Evolutionary conservation across 2,888 invertebrate species (phyloP), one percentile per base, ranked within the genome.

Genomic region (Torymus texanus): DNA sequence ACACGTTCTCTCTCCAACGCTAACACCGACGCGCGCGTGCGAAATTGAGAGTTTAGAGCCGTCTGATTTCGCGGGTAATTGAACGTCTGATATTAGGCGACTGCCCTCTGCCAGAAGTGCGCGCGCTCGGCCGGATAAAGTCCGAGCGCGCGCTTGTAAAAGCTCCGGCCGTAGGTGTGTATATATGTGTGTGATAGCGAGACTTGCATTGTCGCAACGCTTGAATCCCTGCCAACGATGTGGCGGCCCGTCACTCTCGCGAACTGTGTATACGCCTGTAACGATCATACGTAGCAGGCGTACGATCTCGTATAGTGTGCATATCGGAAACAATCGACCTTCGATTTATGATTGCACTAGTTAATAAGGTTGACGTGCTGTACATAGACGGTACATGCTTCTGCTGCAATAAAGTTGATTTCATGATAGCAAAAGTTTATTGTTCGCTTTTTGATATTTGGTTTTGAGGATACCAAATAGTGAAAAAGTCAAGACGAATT

Each of bases 211-310:
- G 84, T 84, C 85, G 85, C 84, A 85, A 86, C 79, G 84, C 78
- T 88, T 87, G 88, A 87, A 85, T 76, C 79, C 70, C 73, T 87
- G 87, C 87, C 88, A 88, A 83, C 79, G 79, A 55, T 65, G 29
- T 66, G 50, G 24, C 29, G 24, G 58, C 24, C 16, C 78, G 81
- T 72, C 80, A 51, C n/a, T 63, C 66, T 5, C n/a, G 24, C 51
- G n/a, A 5, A 16, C 16, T 29, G n/a, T n/a, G n/a, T n/a, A 41
- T 14, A n/a, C 59, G 51, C 51, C 29, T n/a, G 51, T 16, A 29
- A 14, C 24, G 41, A 18, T 63, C 63, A 8, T 41, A 41, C 10
- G 41, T 65, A n/a, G 21, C 3, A 4, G 21, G 1, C 53, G 24
- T 18, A 12, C n/a, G 29, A 58, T 58, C 3, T 58, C n/a, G 2